phyloP scores from a whole-genome alignment of 2,113 vertebrate species.

The Ondatra zibethicus region DNA sequence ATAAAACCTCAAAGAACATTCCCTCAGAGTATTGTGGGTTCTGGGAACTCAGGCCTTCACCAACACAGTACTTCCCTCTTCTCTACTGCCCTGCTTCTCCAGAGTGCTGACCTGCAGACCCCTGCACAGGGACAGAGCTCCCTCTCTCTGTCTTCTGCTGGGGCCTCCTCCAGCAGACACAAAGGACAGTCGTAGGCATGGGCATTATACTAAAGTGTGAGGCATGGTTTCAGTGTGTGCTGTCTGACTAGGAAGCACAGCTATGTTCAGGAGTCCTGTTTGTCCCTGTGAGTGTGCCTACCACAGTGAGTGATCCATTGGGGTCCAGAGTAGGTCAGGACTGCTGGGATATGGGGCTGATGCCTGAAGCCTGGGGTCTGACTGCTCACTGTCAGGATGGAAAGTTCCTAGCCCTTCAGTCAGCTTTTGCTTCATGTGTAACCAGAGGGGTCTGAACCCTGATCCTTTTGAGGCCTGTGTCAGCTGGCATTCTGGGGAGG shows the following conservation, averaged over 20 bases:
- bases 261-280: accelerated
- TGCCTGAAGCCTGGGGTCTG: neutral
- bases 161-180: accelerated
- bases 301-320: accelerated
- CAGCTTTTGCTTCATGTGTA: neutral
- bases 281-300: neutral
- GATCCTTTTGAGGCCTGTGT: no score
- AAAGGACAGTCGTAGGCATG: neutral
- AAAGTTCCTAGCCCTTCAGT: accelerated
- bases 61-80: no score
- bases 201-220: neutral
- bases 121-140: neutral
- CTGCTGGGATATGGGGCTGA: no score
- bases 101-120: neutral
- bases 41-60: neutral
- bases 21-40: neutral
- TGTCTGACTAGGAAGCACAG: neutral
- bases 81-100: no score
- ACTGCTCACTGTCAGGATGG: no score
- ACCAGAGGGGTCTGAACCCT: no score
- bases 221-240: accelerated
- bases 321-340: neutral
- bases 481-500: accelerated
- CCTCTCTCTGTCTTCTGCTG: neutral
- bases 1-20: neutral